These are phyloP conservation scores for Cryptocephalus moraei DNA, from an alignment of 2,888 invertebrate species.

Conservation along the genomic window DNA sequence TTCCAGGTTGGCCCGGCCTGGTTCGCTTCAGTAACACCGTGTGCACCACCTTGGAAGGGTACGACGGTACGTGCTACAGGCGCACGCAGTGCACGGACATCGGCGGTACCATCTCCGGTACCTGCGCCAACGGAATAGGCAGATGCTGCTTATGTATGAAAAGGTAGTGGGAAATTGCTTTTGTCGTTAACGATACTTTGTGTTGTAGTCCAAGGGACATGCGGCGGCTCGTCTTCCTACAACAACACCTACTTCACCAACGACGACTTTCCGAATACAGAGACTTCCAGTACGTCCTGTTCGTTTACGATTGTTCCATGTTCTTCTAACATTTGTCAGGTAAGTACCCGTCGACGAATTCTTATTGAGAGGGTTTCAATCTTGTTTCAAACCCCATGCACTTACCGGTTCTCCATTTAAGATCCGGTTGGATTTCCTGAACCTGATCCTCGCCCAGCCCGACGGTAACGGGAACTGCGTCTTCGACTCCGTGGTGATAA, in stretches of 20 bases:
- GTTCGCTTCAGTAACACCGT: conserved; percentile 63
- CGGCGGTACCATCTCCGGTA: conserved; percentile 61
- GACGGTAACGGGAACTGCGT: conserved; percentile 61
- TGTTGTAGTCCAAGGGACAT: conserved; percentile 57
- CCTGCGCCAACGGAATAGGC: conserved; percentile 62
- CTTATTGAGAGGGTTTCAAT: too few relatives aligned
- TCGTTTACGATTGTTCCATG: conserved; percentile 61
- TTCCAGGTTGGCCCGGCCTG: conserved; percentile 25
- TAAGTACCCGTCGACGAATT: conserved; percentile 34
- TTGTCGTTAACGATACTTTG: background rate
- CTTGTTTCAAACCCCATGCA: too few relatives aligned
- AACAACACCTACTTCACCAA: conserved; percentile 82
- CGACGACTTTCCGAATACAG: conserved; percentile 62
- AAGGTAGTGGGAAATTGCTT: background rate
- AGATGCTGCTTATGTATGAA: conserved; percentile 72
- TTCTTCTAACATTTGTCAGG: conserved; percentile 59
- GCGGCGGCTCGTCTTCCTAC: conserved; percentile 57
- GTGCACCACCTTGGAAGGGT: conserved; percentile 55
- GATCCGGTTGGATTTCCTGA: conserved; percentile 68
- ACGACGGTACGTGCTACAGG: conserved; percentile 66
- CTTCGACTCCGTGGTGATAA: conserved; percentile 59
- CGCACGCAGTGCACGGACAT: conserved; percentile 59
- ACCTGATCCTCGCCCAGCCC: conserved; percentile 62
- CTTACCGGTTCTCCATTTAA: conserved; percentile 39
- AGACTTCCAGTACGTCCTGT: conserved; percentile 59